These are phyloP conservation scores for Lasiurus cinereus DNA, from an alignment of 2,113 vertebrate species.

Conservation along the genomic window DNA sequence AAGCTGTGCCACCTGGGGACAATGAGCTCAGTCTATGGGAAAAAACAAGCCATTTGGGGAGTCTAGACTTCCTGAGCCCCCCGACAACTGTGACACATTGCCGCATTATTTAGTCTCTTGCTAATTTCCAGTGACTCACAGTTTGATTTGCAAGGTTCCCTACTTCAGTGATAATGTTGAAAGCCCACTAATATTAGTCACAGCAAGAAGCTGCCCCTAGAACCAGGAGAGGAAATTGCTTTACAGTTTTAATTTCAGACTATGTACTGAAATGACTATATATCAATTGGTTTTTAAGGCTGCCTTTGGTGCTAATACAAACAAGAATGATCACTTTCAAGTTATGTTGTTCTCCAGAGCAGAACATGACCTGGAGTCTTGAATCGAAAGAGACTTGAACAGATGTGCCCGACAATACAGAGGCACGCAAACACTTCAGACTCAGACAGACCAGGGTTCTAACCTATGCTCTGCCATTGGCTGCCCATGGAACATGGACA, in stretches of 20 bases:
- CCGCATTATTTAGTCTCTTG: slow-evolving; percentile 51
- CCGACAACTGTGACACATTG: slow-evolving; percentile 67
- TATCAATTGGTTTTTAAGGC: slow-evolving; percentile 69
- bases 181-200: slow-evolving; percentile 81
- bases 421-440: not conserved
- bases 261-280: slow-evolving; percentile 64
- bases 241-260: slow-evolving; percentile 79
- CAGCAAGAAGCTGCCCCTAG: slow-evolving; percentile 76
- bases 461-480: not conserved
- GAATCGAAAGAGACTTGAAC: not conserved
- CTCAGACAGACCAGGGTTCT: not conserved
- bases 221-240: slow-evolving; percentile 79
- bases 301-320: slow-evolving; percentile 52
- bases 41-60: slow-evolving; percentile 63
- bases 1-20: slow-evolving; percentile 3
- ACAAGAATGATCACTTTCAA: slow-evolving; percentile 58
- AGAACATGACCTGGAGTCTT: not conserved
- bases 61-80: slow-evolving; percentile 76
- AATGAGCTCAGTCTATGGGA: slow-evolving; percentile 60
- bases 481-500: not conserved
- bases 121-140: slow-evolving; percentile 76
- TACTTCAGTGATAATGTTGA: slow-evolving; percentile 69
- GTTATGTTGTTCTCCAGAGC: not conserved
- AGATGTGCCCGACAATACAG: not conserved
- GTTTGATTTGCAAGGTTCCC: slow-evolving; percentile 72